These are phyloP conservation scores for Coendou prehensilis DNA, from an alignment of 2,797 vertebrate species.

Conservation along the genomic window DNA sequence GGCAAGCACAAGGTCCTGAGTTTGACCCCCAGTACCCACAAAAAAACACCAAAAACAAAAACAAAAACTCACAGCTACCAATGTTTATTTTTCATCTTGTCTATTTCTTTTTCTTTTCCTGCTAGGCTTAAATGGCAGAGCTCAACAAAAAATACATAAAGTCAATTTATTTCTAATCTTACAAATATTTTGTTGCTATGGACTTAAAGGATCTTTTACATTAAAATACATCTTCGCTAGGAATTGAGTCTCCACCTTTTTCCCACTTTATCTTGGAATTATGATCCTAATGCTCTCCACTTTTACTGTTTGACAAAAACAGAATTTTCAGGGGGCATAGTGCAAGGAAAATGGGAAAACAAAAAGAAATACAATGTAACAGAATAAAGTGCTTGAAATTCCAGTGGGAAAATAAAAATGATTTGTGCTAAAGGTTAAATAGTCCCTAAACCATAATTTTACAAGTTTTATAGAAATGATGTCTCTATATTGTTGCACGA, in stretches of 20 bases:
- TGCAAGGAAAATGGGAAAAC: slow-evolving; percentile 57
- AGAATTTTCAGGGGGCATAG: slow-evolving; percentile 59
- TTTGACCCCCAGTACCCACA: no score
- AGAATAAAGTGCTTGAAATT: slow-evolving; percentile 83
- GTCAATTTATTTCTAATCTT: slow-evolving; percentile 54
- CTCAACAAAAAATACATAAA: slow-evolving; percentile 2
- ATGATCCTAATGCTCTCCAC: slow-evolving; percentile 58
- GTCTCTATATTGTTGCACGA: slow-evolving; percentile 82
- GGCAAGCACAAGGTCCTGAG: no score
- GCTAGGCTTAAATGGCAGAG: background rate
- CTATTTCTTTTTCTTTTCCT: slow-evolving; percentile 1
- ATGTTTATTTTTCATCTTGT: slow-evolving; percentile 59
- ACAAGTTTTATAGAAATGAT: slow-evolving; percentile 84
- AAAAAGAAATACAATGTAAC: slow-evolving; percentile 76
- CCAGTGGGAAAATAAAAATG: slow-evolving; percentile 84
- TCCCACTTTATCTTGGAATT: slow-evolving; percentile 67
- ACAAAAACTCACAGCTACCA: background rate
- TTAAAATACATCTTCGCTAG: slow-evolving; percentile 73
- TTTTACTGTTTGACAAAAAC: slow-evolving; percentile 54
- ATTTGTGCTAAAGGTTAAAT: slow-evolving; percentile 90
- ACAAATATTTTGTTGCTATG: slow-evolving; percentile 56
- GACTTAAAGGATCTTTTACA: slow-evolving; percentile 79
- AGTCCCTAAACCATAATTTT: slow-evolving; percentile 86
- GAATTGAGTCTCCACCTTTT: slow-evolving; percentile 57
- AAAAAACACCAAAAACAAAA: no score